Percentiles rank a stretch among this genome's conserved stretches.
Conservation (phyloP, 2,888 invertebrate species). For the Chydorus sphaericus region DNA sequence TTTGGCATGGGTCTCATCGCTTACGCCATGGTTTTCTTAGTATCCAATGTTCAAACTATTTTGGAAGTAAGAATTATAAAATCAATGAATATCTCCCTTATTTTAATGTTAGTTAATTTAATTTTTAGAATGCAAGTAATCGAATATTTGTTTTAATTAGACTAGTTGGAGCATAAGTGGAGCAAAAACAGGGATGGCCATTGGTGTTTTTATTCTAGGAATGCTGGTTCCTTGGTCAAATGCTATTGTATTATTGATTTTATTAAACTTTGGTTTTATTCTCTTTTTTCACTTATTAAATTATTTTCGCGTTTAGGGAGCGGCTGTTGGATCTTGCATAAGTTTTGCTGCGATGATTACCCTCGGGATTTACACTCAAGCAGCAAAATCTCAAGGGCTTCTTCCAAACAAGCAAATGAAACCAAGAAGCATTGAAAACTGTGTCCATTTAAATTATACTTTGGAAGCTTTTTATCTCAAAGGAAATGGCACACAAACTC, state of each 20-base stretch:
- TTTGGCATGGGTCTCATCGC: conserved; percentile 55
- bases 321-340: conserved; percentile 20
- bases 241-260: conserved; percentile 57
- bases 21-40: conserved; percentile 67
- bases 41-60: conserved; percentile 72
- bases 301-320: conserved; percentile 22
- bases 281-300: no score
- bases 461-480: no score
- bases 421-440: neutral
- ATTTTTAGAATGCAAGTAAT: no score
- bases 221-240: conserved; percentile 82
- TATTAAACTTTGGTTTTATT: no score
- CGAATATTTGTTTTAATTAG: no score
- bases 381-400: conserved; percentile 15
- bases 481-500: no score
- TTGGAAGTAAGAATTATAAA: no score
- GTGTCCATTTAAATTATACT: no score
- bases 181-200: conserved; percentile 71
- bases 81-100: no score
- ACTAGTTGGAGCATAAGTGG: conserved; percentile 53
- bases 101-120: no score
- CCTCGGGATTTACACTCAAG: conserved; percentile 23
- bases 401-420: neutral
- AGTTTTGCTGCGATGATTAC: conserved; percentile 22
- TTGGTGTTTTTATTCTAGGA: conserved; percentile 73